Conservation (phyloP, 37 sponge, comb jelly and placozoan genomes). For the Lycopodina hypogea region DNA sequence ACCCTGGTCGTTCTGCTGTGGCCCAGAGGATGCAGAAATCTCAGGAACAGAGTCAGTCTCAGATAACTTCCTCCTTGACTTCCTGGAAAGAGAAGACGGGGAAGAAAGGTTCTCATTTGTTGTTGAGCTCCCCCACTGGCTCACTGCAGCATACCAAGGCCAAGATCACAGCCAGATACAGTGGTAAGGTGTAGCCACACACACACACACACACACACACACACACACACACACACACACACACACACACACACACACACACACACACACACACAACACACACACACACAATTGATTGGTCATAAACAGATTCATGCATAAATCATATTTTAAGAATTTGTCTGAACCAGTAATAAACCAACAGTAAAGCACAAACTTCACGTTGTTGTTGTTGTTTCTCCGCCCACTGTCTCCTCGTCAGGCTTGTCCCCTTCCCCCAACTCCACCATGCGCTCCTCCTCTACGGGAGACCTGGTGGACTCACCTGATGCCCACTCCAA, state of each 20-base stretch:
- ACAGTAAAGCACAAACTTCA: too few species aligned
- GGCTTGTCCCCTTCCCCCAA: not conserved
- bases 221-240: too few species aligned
- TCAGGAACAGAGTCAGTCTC: not conserved
- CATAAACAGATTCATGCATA: too few species aligned
- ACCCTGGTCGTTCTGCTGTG: slow-evolving; percentile 37
- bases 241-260: too few species aligned
- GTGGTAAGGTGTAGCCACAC: too few species aligned
- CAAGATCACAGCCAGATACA: not conserved
- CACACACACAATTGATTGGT: too few species aligned
- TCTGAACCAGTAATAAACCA: too few species aligned
- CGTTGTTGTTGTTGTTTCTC: not conserved
- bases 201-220: too few species aligned
- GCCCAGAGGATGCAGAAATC: not conserved
- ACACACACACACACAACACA: too few species aligned
- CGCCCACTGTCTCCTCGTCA: not conserved
- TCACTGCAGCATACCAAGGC: slow-evolving; percentile 1
- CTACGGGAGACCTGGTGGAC: not conserved
- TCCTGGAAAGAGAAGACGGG: not conserved
- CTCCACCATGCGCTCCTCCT: not conserved
- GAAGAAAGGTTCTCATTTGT: slow-evolving; percentile 1
- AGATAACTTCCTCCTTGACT: not conserved
- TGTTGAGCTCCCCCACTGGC: not conserved
- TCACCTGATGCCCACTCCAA: not conserved
- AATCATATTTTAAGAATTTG: too few species aligned